These are phyloP conservation scores for Ditula angustiorana DNA, from an alignment of 2,888 invertebrate genomes.

Conservation along the genomic window DNA sequence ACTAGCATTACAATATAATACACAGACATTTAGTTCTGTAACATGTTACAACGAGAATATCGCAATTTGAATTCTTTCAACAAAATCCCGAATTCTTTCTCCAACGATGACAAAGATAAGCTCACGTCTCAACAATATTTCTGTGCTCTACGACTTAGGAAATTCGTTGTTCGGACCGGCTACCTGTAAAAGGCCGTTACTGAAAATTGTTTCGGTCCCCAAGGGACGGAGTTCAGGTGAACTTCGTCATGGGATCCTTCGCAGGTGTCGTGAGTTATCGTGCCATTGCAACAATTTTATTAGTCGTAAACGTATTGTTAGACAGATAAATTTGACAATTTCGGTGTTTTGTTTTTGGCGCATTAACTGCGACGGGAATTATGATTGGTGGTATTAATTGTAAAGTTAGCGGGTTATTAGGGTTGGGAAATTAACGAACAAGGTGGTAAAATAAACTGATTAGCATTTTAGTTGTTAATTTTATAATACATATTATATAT, in stretches of 20 bases:
- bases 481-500: too few relatives aligned
- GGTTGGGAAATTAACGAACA: background rate
- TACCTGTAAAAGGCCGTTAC: conserved; percentile 38
- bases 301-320: conserved; percentile 55
- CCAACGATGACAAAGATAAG: conserved; percentile 42
- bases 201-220: conserved; percentile 72
- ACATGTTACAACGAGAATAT: background rate
- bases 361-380: background rate
- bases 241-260: conserved; percentile 60
- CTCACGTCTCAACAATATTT: conserved; percentile 75
- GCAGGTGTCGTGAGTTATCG: conserved; percentile 78
- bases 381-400: background rate
- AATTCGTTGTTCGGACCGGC: conserved; percentile 34
- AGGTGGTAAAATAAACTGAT: background rate
- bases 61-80: conserved; percentile 20
- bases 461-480: background rate
- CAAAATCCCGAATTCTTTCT: conserved; percentile 35
- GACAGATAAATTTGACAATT: conserved; percentile 42
- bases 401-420: background rate
- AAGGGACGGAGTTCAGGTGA: conserved; percentile 56
- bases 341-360: conserved; percentile 4
- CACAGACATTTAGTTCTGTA: too few relatives aligned
- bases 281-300: conserved; percentile 65
- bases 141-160: conserved; percentile 63
- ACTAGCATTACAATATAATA: too few relatives aligned